Conservation (phyloP, 2,888 invertebrate genomes). For the Synanthedon myopaeformis region DNA sequence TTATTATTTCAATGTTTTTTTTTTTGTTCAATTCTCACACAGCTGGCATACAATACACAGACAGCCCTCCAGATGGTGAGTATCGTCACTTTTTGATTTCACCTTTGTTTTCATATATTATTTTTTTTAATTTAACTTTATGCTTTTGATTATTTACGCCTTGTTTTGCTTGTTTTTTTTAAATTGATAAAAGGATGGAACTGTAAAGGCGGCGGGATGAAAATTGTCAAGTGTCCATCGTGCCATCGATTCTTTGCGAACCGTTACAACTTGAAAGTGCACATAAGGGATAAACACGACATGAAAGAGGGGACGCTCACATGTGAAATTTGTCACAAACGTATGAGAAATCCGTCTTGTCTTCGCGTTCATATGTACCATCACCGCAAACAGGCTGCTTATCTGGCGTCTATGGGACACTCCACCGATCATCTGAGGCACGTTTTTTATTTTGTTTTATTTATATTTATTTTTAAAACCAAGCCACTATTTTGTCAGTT, state of each 20-base stretch:
- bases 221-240: constrained; percentile 72
- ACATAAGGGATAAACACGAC: constrained; percentile 79
- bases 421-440: constrained; percentile 38
- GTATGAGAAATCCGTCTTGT: constrained; percentile 74
- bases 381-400: constrained; percentile 71
- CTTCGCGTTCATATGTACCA: constrained; percentile 75
- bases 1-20: neutral
- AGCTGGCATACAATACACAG: neutral
- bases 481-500: too few species aligned
- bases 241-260: constrained; percentile 75
- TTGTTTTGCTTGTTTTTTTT: constrained; percentile 2
- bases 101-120: neutral
- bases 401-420: constrained; percentile 46
- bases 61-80: neutral
- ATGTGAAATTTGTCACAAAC: constrained; percentile 78
- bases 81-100: neutral
- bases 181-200: constrained; percentile 40
- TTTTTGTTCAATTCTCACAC: neutral
- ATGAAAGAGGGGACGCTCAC: constrained; percentile 74
- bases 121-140: neutral
- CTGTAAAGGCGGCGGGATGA: constrained; percentile 67
- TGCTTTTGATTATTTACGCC: neutral
- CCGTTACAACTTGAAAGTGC: constrained; percentile 78
- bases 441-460: constrained; percentile 14
- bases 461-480: too few species aligned